Conservation (phyloP, 2,797 vertebrate genomes). For the Darevskia mixta region DNA sequence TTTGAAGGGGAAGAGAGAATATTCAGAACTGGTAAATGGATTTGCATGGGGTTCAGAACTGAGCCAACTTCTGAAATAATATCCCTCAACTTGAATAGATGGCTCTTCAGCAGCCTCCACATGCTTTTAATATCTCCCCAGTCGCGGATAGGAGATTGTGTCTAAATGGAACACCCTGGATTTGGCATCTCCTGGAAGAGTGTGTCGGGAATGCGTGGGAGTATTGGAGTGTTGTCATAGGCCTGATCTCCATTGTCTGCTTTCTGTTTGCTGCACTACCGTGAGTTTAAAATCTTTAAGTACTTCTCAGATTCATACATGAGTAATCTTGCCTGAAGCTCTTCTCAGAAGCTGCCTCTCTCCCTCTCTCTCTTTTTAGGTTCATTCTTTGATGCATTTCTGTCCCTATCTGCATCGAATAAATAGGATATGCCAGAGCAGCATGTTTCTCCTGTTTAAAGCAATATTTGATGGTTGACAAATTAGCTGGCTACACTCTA, state of each 20-base stretch:
- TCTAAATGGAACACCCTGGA: constrained; percentile 78
- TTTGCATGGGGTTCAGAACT: constrained; percentile 48
- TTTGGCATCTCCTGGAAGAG: constrained; percentile 80
- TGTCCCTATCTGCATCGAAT: constrained; percentile 62
- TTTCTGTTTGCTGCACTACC: constrained; percentile 82
- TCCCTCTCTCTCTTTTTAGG: neutral
- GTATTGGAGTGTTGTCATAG: constrained; percentile 78
- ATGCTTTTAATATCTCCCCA: constrained; percentile 59
- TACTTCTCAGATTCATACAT: constrained; percentile 56
- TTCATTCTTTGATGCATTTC: constrained; percentile 67
- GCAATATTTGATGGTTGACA: constrained; percentile 74
- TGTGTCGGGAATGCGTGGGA: constrained; percentile 81
- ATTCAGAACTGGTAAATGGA: constrained; percentile 41
- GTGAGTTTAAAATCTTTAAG: constrained; percentile 75
- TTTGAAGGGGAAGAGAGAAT: constrained; percentile 47
- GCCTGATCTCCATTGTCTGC: constrained; percentile 81
- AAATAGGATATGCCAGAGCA: constrained; percentile 68
- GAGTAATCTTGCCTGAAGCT: constrained; percentile 68
- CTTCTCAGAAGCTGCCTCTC: constrained; percentile 60
- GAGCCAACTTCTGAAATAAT: constrained; percentile 46
- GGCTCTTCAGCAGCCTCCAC: constrained; percentile 45
- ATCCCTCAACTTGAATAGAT: neutral
- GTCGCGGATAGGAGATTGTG: constrained; percentile 63
- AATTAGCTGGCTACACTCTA: constrained; percentile 73
- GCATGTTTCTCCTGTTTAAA: constrained; percentile 70